Conservation (phyloP, 2,797 vertebrate species). For the Lateolabrax maculatus region DNA sequence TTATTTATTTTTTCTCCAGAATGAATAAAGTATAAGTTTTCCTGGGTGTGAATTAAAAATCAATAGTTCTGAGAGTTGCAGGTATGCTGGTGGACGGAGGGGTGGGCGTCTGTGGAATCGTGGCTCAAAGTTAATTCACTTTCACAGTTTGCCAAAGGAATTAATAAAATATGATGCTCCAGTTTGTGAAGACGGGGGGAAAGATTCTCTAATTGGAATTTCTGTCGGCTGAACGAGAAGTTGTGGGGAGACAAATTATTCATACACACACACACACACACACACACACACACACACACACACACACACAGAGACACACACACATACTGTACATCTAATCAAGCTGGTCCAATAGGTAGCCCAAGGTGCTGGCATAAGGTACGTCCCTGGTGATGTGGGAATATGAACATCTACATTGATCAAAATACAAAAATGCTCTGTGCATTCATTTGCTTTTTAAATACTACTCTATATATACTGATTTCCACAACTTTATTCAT, state of each 20-base stretch:
- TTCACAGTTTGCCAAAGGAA: conserved; percentile 69
- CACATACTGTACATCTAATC: conserved; percentile 48
- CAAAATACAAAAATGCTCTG: conserved; percentile 62
- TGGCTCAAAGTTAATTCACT: conserved; percentile 67
- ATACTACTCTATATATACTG: conserved; percentile 36
- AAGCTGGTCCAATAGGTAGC: conserved; percentile 43
- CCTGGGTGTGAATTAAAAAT: conserved; percentile 59
- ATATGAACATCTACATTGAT: conserved; percentile 55
- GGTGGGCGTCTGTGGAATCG: conserved; percentile 26
- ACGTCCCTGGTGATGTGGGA: conserved; percentile 36
- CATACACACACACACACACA: conserved; percentile 13
- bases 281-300: conserved; percentile 7
- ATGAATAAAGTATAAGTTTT: conserved; percentile 56
- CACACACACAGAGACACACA: conserved; percentile 11
- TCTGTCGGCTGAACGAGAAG: conserved; percentile 54
- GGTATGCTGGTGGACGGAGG: conserved; percentile 40
- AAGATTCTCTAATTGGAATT: conserved; percentile 63
- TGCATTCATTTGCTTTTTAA: conserved; percentile 58
- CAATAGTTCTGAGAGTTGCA: conserved; percentile 51
- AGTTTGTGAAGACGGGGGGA: conserved; percentile 40
- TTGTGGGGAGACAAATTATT: conserved; percentile 55
- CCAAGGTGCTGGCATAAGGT: conserved; percentile 37
- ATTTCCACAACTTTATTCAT: conserved; percentile 44
- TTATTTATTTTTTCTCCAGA: background rate
- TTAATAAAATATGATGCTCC: conserved; percentile 77